These are phyloP conservation scores for Limnephilus lunatus DNA, from an alignment of 2,888 invertebrate genomes.

Conservation along the genomic window DNA sequence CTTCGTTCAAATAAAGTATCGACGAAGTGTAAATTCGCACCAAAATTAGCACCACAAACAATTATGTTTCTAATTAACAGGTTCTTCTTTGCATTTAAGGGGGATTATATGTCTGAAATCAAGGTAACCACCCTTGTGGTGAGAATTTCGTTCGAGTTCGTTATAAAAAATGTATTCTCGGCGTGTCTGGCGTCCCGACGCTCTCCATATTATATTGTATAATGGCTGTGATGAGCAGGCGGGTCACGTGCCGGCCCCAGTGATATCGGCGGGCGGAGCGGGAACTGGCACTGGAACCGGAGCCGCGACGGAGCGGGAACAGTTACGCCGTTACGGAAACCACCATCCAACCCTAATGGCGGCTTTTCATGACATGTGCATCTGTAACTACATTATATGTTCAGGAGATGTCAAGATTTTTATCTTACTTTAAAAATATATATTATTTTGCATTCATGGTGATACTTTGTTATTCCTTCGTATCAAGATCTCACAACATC, in stretches of 20 bases:
- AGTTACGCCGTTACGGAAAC: neutral
- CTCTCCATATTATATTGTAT: conserved; percentile 25
- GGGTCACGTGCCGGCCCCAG: conserved; percentile 62
- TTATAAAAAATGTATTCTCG: conserved; percentile 44
- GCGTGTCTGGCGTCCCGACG: conserved; percentile 26
- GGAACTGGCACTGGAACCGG: conserved; percentile 18
- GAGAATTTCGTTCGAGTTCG: conserved; percentile 19
- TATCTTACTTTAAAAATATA: neutral
- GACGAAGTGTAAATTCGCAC: too few species aligned
- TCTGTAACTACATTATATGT: conserved; percentile 7
- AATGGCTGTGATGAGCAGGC: conserved; percentile 58
- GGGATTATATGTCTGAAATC: neutral
- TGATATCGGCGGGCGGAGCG: conserved; percentile 53
- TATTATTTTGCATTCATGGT: too few species aligned
- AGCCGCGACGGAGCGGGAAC: conserved; percentile 49
- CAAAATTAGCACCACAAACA: too few species aligned
- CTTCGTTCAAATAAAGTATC: too few species aligned
- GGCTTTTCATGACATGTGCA: conserved; percentile 6
- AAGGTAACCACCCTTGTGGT: neutral
- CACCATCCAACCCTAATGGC: conserved; percentile 11
- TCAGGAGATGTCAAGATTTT: neutral
- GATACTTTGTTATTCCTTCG: too few species aligned
- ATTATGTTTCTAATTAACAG: neutral
- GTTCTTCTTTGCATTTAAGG: neutral
- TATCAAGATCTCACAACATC: too few species aligned